Evolutionary conservation across 92 coral and sea anemone species (phyloP).

Genomic region (Palythoa grandiflora): DNA sequence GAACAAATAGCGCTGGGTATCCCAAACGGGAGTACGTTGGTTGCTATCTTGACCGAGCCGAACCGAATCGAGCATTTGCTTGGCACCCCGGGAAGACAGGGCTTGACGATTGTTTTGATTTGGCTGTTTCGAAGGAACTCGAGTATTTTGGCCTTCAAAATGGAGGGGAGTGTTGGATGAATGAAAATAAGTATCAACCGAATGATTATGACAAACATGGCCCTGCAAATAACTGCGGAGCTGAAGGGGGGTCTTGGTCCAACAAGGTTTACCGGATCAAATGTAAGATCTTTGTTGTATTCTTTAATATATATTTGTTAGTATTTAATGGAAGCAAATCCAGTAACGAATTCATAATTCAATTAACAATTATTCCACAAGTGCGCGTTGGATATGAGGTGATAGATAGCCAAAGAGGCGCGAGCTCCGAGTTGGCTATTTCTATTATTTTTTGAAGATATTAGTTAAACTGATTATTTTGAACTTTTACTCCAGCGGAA

Average conservation of each 20-base stretch:
- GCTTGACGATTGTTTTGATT: background rate
- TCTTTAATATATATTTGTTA: too few relatives aligned
- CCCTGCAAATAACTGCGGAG: background rate
- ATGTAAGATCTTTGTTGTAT: background rate
- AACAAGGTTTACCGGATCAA: background rate
- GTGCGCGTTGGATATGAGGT: too few relatives aligned
- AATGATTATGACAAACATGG: background rate
- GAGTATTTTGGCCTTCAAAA: background rate
- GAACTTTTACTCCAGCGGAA: too few relatives aligned
- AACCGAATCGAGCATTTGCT: background rate
- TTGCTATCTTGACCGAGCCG: background rate
- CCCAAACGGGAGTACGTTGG: background rate
- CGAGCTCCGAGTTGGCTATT: too few relatives aligned
- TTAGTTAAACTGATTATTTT: too few relatives aligned
- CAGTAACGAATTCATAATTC: too few relatives aligned
- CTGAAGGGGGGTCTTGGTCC: background rate
- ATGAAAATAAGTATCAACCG: background rate
- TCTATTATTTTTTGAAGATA: too few relatives aligned
- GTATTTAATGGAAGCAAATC: too few relatives aligned
- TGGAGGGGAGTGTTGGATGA: conserved; percentile 3
- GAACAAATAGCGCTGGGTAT: background rate
- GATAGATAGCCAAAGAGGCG: too few relatives aligned
- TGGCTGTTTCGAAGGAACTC: background rate
- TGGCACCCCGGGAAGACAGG: background rate
- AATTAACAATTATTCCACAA: too few relatives aligned